Conservation (phyloP, 2,888 invertebrate species). For the Latrodectus hesperus region DNA sequence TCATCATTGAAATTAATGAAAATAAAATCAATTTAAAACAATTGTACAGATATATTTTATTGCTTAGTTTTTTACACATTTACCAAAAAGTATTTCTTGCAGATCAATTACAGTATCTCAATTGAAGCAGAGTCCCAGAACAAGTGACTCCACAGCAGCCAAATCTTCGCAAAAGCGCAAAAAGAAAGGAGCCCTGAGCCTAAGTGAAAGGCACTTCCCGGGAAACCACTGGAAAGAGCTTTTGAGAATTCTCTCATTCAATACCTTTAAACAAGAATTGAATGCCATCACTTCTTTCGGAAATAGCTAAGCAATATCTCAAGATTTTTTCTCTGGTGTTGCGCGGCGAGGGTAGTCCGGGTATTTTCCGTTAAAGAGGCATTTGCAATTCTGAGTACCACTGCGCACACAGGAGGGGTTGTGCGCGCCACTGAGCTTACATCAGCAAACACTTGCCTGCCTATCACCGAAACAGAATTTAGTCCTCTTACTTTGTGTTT, state of each 20-base stretch:
- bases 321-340: neutral
- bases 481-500: conserved; percentile 32
- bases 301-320: conserved; percentile 49
- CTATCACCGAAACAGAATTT: conserved; percentile 66
- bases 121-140: too few species aligned
- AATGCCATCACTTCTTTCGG: conserved; percentile 10
- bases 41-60: too few species aligned
- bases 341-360: conserved; percentile 27
- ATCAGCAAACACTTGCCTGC: conserved; percentile 67
- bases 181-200: neutral
- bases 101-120: too few species aligned
- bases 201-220: conserved; percentile 2
- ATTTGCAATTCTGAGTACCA: conserved; percentile 66
- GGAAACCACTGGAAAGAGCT: conserved; percentile 15
- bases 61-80: too few species aligned
- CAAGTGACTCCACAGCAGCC: too few species aligned
- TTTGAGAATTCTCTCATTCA: conserved; percentile 1
- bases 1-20: too few species aligned
- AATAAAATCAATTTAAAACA: too few species aligned
- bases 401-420: neutral
- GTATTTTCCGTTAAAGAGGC: conserved; percentile 60
- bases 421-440: conserved; percentile 42
- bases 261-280: conserved; percentile 13
- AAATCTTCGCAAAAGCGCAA: too few species aligned
- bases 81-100: too few species aligned